These are phyloP conservation scores for Amblyopsis rosae DNA, from an alignment of 2,113 vertebrate genomes.

Conservation along the genomic window DNA sequence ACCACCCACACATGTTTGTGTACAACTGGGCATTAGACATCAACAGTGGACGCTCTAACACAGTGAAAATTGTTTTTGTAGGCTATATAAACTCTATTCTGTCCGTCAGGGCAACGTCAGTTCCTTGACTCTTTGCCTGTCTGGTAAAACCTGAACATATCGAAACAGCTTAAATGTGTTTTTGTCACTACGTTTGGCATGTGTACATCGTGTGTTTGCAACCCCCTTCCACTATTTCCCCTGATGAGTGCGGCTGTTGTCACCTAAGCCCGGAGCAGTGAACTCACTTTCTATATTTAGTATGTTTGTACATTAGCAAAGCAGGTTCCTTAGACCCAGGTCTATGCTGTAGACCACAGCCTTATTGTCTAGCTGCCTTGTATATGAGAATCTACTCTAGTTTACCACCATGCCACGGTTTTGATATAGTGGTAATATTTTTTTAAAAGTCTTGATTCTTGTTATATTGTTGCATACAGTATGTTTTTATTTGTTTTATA, in stretches of 20 bases:
- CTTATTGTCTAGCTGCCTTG: neutral
- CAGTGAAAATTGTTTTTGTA: no score
- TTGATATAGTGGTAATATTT: no score
- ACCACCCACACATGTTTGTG: no score
- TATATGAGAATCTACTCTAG: neutral
- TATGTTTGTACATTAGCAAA: constrained; percentile 34
- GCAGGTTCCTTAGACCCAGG: constrained; percentile 23
- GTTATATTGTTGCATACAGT: no score
- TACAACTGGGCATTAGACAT: no score
- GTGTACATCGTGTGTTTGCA: neutral
- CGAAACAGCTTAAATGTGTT: neutral
- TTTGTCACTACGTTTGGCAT: constrained; percentile 25
- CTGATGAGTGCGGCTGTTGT: constrained; percentile 63
- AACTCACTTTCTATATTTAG: constrained; percentile 75
- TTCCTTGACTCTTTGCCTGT: no score
- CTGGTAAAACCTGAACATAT: no score
- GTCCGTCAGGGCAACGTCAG: no score
- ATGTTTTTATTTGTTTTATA: no score
- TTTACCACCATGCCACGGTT: neutral
- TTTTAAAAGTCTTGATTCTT: no score
- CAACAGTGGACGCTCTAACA: no score
- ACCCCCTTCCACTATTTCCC: neutral
- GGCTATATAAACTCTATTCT: no score
- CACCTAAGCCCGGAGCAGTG: constrained; percentile 68
- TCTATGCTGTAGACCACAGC: constrained; percentile 18